Percentiles rank a stretch among this genome's conserved stretches.
These are phyloP conservation scores for Glossosoma conforme DNA, from an alignment of 1,140 invertebrate genomes.

Conservation along the genomic window DNA sequence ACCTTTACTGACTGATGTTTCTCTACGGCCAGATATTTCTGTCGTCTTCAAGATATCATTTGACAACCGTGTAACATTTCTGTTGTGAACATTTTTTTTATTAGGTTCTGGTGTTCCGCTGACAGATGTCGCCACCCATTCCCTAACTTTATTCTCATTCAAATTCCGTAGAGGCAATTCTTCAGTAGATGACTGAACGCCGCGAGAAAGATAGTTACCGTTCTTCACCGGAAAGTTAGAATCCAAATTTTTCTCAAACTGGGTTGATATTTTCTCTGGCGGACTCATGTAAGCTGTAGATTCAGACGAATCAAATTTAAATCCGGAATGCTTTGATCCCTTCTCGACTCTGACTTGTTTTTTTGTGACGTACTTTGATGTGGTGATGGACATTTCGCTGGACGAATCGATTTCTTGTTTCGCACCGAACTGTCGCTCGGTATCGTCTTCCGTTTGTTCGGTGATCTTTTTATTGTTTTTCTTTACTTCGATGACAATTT, in stretches of 20 bases:
- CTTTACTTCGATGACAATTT: conserved; percentile 22
- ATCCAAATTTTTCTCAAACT: conserved; percentile 35
- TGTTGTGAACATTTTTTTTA: too few relatives aligned
- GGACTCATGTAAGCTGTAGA: conserved; percentile 49
- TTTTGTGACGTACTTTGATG: conserved; percentile 35
- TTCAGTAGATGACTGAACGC: too few relatives aligned
- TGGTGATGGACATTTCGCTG: conserved; percentile 19
- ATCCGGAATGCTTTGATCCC: conserved; percentile 8
- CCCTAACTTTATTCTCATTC: too few relatives aligned
- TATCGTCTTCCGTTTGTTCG: conserved; percentile 6
- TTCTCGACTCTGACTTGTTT: conserved; percentile 29
- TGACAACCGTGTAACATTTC: too few relatives aligned
- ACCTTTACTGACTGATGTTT: conserved; percentile 22
- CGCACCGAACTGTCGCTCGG: not conserved
- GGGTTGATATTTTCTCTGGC: conserved; percentile 42
- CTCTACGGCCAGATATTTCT: too few relatives aligned
- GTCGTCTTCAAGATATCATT: too few relatives aligned
- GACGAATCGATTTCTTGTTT: conserved; percentile 11
- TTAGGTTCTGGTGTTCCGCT: too few relatives aligned
- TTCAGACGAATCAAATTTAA: conserved; percentile 37
- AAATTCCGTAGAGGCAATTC: too few relatives aligned
- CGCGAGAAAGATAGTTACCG: too few relatives aligned
- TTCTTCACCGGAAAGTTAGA: conserved; percentile 4
- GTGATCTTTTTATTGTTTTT: conserved; percentile 12
- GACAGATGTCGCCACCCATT: too few relatives aligned